phyloP scores from a whole-genome alignment of 2,113 vertebrate genomes.

The Oceanites oceanicus region DNA sequence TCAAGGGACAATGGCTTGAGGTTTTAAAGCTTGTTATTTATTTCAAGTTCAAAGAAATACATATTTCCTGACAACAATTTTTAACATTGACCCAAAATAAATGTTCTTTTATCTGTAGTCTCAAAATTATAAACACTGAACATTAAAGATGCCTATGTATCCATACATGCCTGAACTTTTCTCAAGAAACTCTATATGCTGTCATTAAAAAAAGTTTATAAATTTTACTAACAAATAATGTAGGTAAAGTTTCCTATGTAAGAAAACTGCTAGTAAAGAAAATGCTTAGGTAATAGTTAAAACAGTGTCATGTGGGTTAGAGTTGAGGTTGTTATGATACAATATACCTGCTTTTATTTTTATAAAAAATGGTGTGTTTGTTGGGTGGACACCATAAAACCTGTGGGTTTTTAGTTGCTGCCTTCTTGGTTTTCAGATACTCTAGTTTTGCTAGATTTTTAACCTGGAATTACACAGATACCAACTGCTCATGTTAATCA shows the following conservation, averaged over 20 bases:
- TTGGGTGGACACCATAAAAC: neutral
- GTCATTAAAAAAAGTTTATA: neutral
- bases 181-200: neutral
- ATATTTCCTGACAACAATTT: conserved; percentile 23
- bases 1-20: conserved; percentile 24
- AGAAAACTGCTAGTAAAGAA: neutral
- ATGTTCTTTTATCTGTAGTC: conserved; percentile 18
- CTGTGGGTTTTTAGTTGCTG: neutral
- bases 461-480: neutral
- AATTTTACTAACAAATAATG: neutral
- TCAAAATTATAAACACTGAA: neutral
- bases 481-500: neutral
- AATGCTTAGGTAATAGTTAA: neutral
- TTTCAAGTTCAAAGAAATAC: conserved; percentile 51
- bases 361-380: neutral
- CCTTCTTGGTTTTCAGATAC: neutral
- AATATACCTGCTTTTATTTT: neutral
- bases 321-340: neutral
- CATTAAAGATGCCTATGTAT: neutral
- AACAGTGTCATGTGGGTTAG: neutral
- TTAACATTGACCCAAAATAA: conserved; percentile 26
- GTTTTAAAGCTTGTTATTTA: conserved; percentile 16
- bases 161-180: neutral
- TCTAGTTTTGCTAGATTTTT: neutral
- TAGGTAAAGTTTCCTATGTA: neutral